A percentile compares a stretch with the other conserved stretches of the same genome.
Evolutionary conservation across 2,113 vertebrate species (phyloP).

Genomic region (Etheostoma cragini): DNA sequence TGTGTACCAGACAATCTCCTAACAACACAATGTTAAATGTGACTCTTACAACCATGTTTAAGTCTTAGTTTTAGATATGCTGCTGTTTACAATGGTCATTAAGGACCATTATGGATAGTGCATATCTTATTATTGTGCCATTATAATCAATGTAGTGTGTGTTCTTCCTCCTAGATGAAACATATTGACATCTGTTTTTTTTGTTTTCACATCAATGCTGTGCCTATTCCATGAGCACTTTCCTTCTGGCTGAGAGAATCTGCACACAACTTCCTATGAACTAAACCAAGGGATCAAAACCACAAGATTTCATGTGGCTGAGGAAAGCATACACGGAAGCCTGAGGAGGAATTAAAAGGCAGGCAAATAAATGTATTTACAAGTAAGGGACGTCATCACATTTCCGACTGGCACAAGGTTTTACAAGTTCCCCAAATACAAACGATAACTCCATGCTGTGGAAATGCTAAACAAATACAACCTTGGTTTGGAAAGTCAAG

Average conservation of each 20-base stretch:
- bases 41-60: conserved; percentile 58
- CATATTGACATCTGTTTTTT: conserved; percentile 76
- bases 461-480: conserved; percentile 77
- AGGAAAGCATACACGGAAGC: conserved; percentile 58
- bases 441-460: conserved; percentile 77
- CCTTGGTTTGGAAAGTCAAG: conserved; percentile 37
- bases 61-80: conserved; percentile 69
- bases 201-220: conserved; percentile 57
- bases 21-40: conserved; percentile 48
- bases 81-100: conserved; percentile 68
- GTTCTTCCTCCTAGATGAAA: conserved; percentile 59
- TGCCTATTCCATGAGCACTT: conserved; percentile 49
- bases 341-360: conserved; percentile 61
- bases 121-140: conserved; percentile 61
- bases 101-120: conserved; percentile 47
- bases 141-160: conserved; percentile 48
- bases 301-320: conserved; percentile 65
- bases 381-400: conserved; percentile 72
- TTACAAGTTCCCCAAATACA: conserved; percentile 74
- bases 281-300: conserved; percentile 67
- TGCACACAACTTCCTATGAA: conserved; percentile 70
- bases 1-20: conserved; percentile 47
- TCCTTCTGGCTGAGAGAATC: conserved; percentile 43
- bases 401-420: conserved; percentile 67
- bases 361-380: conserved; percentile 77